Evolutionary conservation across 2,113 vertebrate species (phyloP).

Genomic region (Ciconia maguari): DNA sequence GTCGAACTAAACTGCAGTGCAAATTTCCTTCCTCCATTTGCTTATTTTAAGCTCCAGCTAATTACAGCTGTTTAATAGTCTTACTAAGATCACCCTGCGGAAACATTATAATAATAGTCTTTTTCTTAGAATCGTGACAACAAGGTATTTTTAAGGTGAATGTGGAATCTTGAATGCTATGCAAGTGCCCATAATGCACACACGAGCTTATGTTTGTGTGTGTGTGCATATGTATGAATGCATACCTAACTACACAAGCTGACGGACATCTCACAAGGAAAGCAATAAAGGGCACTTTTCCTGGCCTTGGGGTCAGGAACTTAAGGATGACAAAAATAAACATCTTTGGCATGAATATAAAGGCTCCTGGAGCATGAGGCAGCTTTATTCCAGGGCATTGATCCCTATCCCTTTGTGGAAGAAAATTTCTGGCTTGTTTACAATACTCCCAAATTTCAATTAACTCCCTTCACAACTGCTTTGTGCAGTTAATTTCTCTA

Average conservation of each 20-base stretch:
- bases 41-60: constrained; percentile 44
- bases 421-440: neutral
- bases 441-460: neutral
- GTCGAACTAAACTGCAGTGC: neutral
- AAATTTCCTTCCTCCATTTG: constrained; percentile 23
- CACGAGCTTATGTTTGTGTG: neutral
- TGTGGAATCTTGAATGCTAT: neutral
- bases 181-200: neutral
- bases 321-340: constrained; percentile 44
- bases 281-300: constrained; percentile 16
- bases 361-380: neutral
- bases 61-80: constrained; percentile 40
- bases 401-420: neutral
- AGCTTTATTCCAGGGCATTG: neutral
- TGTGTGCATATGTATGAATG: neutral
- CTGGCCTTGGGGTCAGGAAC: neutral
- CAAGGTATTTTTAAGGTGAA: neutral
- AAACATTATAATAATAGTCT: neutral
- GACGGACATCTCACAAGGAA: neutral
- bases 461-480: neutral
- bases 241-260: neutral
- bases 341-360: neutral
- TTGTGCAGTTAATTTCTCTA: neutral
- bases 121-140: constrained; percentile 12
- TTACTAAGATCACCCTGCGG: constrained; percentile 28